A percentile compares a stretch with the other conserved stretches of the same genome.
Conservation (phyloP, 2,113 vertebrate species). For the Hydrochoerus hydrochaeris region DNA sequence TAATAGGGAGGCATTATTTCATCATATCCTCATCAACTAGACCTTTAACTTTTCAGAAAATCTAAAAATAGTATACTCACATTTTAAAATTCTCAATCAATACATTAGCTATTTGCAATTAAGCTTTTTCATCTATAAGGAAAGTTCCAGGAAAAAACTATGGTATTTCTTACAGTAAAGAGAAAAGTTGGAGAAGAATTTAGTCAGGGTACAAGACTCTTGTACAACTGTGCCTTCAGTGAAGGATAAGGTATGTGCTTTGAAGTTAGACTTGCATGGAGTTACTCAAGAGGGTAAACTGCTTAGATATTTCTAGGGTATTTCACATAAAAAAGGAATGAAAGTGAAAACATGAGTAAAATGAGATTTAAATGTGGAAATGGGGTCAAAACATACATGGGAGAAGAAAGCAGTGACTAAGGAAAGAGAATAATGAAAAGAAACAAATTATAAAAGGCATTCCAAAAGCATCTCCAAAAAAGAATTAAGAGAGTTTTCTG, state of each 20-base stretch:
- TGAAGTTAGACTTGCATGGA: background rate
- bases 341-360: background rate
- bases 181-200: background rate
- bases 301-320: background rate
- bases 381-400: background rate
- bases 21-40: background rate
- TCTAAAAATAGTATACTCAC: background rate
- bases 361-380: conserved; percentile 7
- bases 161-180: background rate
- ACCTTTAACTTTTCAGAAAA: background rate
- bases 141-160: background rate
- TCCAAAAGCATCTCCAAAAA: background rate
- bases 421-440: background rate
- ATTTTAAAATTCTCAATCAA: background rate
- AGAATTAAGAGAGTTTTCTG: background rate
- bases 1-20: background rate
- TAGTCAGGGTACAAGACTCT: rapidly evolving
- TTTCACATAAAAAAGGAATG: conserved; percentile 32
- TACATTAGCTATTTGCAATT: background rate
- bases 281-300: background rate
- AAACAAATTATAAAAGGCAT: background rate
- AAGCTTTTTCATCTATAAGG: background rate
- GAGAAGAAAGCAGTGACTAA: background rate
- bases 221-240: background rate
- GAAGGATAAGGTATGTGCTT: background rate